These are phyloP conservation scores for Daubentonia madagascariensis DNA, from an alignment of 2,113 vertebrate genomes.

Conservation along the genomic window DNA sequence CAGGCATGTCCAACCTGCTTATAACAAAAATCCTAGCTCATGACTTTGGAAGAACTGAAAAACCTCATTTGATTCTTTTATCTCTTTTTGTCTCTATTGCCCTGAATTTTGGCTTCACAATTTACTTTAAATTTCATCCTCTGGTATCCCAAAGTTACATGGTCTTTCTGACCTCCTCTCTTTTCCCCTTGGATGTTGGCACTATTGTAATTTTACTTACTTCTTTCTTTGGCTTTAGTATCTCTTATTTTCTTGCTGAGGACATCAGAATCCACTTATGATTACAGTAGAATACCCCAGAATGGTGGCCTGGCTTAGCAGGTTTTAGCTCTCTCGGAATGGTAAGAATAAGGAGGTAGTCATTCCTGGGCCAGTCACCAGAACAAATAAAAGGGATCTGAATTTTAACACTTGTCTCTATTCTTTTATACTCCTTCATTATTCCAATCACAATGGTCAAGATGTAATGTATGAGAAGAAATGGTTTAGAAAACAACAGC, in stretches of 20 bases:
- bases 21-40: neutral
- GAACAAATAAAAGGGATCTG: neutral
- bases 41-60: neutral
- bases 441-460: neutral
- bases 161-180: neutral
- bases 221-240: neutral
- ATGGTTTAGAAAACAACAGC: neutral
- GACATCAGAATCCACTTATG: neutral
- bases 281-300: neutral
- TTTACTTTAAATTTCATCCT: neutral
- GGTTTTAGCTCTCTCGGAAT: neutral
- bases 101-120: neutral
- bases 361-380: neutral
- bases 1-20: neutral
- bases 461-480: neutral
- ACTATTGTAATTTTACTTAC: neutral
- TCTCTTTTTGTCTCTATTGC: neutral
- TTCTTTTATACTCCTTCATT: neutral
- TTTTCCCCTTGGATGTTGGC: neutral
- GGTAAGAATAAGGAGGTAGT: neutral
- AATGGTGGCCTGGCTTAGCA: neutral
- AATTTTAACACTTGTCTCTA: neutral
- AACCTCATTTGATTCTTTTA: neutral
- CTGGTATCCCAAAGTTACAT: neutral
- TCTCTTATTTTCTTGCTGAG: neutral